Evolutionary conservation across 2,797 vertebrate genomes (phyloP).

Genomic region (Lerista edwardsae): DNA sequence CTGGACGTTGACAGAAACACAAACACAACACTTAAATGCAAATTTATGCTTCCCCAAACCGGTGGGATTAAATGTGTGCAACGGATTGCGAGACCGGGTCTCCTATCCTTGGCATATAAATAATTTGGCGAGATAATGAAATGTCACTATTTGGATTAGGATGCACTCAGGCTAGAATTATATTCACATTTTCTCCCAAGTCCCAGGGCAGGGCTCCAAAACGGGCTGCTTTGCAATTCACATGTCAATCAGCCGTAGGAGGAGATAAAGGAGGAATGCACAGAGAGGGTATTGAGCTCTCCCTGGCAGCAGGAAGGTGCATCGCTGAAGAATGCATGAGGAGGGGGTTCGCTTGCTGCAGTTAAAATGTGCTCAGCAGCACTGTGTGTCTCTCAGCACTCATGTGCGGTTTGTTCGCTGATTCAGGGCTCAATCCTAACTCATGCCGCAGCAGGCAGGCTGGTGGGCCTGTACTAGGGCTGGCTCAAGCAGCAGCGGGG

Average conservation of each 20-base stretch:
- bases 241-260: slow-evolving; percentile 32
- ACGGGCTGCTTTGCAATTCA: slow-evolving; percentile 23
- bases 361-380: background rate
- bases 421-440: too few species aligned
- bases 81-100: background rate
- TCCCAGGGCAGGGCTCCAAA: slow-evolving; percentile 29
- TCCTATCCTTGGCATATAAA: background rate
- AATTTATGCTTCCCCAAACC: background rate
- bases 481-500: too few species aligned
- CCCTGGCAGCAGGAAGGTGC: slow-evolving; percentile 16
- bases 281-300: slow-evolving; percentile 18
- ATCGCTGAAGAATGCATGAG: slow-evolving; percentile 2
- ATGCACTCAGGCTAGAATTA: slow-evolving; percentile 33
- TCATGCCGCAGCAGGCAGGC: too few species aligned
- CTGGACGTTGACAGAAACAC: background rate
- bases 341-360: background rate
- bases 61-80: background rate
- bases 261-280: slow-evolving; percentile 45
- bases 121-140: slow-evolving; percentile 19
- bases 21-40: background rate
- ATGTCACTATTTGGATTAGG: slow-evolving; percentile 16
- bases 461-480: too few species aligned
- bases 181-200: slow-evolving; percentile 27
- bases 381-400: background rate
- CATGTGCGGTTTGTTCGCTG: background rate